Evolutionary conservation across 2,113 vertebrate species (phyloP).

Genomic region (Manacus vitellinus): DNA sequence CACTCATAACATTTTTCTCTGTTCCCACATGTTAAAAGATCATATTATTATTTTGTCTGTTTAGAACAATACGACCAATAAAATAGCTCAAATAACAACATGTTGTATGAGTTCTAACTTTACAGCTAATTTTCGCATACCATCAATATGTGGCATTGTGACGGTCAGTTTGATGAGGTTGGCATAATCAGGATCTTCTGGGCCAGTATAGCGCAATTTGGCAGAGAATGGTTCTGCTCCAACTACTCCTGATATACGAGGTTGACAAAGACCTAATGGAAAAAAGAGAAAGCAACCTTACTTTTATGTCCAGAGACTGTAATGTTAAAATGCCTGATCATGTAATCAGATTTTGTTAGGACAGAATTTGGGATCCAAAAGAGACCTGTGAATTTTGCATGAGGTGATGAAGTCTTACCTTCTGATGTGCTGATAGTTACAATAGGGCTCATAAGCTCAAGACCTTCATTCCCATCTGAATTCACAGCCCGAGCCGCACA

Average conservation of each 20-base stretch:
- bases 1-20: background rate
- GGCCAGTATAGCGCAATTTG: slow-evolving; percentile 88
- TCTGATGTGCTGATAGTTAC: slow-evolving; percentile 83
- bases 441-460: slow-evolving; percentile 88
- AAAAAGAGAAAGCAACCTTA: background rate
- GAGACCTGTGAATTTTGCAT: background rate
- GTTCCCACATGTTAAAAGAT: background rate
- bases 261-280: slow-evolving; percentile 88
- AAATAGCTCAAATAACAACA: background rate
- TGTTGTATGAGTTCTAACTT: background rate
- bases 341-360: background rate
- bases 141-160: slow-evolving; percentile 93
- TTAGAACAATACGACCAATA: background rate
- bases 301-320: background rate
- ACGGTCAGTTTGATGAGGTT: slow-evolving; percentile 93
- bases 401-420: slow-evolving; percentile 73
- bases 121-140: slow-evolving; percentile 68
- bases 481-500: slow-evolving; percentile 91
- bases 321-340: background rate
- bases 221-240: slow-evolving; percentile 96
- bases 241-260: slow-evolving; percentile 84
- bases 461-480: slow-evolving; percentile 83
- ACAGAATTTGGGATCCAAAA: background rate
- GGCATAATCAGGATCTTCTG: slow-evolving; percentile 83
- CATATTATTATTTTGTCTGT: background rate